A percentile compares a stretch with the other conserved stretches of the same genome.
Evolutionary conservation across 2,797 vertebrate genomes (phyloP).

Genomic region (Hapalemur alaotrensis): DNA sequence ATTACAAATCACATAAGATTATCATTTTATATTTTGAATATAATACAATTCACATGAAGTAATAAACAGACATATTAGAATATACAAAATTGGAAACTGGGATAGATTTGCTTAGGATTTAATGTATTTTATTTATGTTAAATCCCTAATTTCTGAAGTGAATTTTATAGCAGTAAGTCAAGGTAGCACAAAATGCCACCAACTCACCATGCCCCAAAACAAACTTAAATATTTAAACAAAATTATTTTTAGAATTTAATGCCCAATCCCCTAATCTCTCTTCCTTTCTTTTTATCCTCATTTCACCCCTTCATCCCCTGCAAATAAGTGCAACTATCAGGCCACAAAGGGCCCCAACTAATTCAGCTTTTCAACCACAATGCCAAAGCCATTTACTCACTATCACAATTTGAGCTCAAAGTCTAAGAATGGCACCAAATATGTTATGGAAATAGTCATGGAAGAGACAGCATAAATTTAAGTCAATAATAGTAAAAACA

Average conservation of each 20-base stretch:
- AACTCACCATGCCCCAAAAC: not conserved
- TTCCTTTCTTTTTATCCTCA: conserved; percentile 32
- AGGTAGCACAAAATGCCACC: not conserved
- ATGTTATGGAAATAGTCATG: not conserved
- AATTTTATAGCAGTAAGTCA: conserved; percentile 22
- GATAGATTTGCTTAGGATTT: conserved; percentile 26
- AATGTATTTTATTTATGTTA: conserved; percentile 12
- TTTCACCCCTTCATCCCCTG: not conserved
- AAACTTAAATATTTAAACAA: conserved; percentile 11
- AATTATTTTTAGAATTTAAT: conserved; percentile 24
- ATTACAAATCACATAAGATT: not conserved
- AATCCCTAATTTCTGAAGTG: not conserved
- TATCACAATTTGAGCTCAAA: not conserved
- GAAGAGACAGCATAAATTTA: not conserved
- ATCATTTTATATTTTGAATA: conserved; percentile 19
- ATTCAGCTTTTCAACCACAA: conserved; percentile 22
- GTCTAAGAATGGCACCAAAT: not conserved
- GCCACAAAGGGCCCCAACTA: not conserved
- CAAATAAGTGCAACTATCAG: conserved; percentile 26
- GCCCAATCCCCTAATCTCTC: not conserved
- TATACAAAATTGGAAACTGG: conserved; percentile 20
- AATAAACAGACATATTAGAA: not conserved
- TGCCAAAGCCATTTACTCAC: not conserved
- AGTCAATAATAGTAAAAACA: conserved; percentile 32
- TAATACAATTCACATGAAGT: conserved; percentile 31